These are phyloP conservation scores for Dendropsophus ebraccatus DNA, from an alignment of 2,113 vertebrate genomes.

Conservation along the genomic window DNA sequence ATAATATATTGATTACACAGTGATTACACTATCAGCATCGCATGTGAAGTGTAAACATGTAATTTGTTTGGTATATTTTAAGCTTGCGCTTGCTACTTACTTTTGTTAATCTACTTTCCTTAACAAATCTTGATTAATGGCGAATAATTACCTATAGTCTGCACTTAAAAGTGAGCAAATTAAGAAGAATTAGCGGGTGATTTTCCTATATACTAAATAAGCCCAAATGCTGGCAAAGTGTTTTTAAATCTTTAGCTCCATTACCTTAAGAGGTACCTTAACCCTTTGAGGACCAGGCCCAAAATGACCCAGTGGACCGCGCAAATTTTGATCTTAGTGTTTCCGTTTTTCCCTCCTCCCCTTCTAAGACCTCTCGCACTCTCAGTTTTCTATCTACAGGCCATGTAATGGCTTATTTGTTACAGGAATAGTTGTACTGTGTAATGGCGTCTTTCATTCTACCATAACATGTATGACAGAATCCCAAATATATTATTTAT, in stretches of 20 bases:
- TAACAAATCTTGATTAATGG: constrained; percentile 40
- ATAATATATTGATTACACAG: background rate
- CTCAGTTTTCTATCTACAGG: too few species aligned
- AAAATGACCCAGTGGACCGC: too few species aligned
- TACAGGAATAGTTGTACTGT: too few species aligned
- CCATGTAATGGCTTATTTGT: too few species aligned
- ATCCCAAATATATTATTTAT: too few species aligned
- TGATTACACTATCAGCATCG: constrained; percentile 18
- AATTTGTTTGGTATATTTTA: background rate
- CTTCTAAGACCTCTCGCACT: too few species aligned
- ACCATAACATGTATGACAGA: too few species aligned
- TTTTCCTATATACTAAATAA: constrained; percentile 51
- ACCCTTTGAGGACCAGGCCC: too few species aligned
- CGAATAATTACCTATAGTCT: constrained; percentile 43
- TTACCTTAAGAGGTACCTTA: background rate
- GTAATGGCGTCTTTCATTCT: too few species aligned
- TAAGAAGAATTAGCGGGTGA: constrained; percentile 53
- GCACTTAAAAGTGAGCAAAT: constrained; percentile 47
- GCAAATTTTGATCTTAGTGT: too few species aligned
- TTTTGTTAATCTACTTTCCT: constrained; percentile 47
- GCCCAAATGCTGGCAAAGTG: constrained; percentile 13
- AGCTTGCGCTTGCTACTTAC: background rate
- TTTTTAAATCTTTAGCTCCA: constrained; percentile 29
- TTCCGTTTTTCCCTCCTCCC: too few species aligned
- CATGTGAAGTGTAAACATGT: background rate